Base-by-base conservation (phyloP, 2,113 vertebrate species). In the Diadophis punctatus region DNA sequence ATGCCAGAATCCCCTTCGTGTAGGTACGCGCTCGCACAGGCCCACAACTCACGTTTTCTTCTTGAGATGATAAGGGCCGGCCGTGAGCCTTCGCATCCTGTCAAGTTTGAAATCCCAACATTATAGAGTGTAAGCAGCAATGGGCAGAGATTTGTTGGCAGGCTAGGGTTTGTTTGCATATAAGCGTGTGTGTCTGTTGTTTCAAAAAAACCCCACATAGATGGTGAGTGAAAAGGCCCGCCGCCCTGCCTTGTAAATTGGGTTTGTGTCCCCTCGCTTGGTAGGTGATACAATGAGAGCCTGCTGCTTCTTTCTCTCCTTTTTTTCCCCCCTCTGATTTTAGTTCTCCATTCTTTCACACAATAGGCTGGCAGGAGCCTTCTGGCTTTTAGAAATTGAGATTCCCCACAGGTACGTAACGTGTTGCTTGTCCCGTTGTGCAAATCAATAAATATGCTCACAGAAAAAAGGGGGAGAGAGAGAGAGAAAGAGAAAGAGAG, bases 401-500 rank as follows among this genome's bases (percentile, higher is more conserved):
- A 90, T 91, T 90, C 88, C 93, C 90, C 63, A 34, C 55, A 68
- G 91, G 94, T 94, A n/a, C 30, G 86, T 85, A 93, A 92, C n/a
- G 7, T 48, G 56, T 92, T 94, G 88, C 58, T 88, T 49, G 93
- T 89, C 92, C 94, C 89, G 0, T 86, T 43, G 63, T 90, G 90
- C 94, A 95, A 95, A 95, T 96, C 94, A 60, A 94, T 95, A 94
- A 87, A 94, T 93, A 91, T 3, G 46, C 56, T 96, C 30, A 53
- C 86, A 91, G 90, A 0, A 80, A 88, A 91, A 89, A 80, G 3
- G 11, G 60, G 10, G 23, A 25, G 23, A 25, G 56, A 86, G 22
- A 68, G 68, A 89, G 16, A n/a, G n/a, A n/a, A n/a, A n/a, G n/a
- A n/a, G n/a, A n/a, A n/a, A n/a, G n/a, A 89, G 9, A 25, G 53